Evolutionary conservation across 2,113 vertebrate species (phyloP).

Genomic region (Oophaga pumilio): DNA sequence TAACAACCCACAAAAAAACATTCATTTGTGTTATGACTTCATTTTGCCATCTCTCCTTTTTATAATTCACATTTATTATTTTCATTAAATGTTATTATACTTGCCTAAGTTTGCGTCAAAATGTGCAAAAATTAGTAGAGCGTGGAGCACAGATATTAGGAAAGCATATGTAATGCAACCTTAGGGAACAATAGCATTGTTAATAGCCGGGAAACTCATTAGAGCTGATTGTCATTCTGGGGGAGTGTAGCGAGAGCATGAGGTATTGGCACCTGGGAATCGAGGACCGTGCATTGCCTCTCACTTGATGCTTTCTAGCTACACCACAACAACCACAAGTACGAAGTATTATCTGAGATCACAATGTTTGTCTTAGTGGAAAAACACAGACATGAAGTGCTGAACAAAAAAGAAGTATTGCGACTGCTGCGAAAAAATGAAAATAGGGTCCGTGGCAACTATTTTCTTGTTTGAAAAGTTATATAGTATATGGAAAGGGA

Average conservation of each 20-base stretch:
- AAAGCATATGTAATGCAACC: slow-evolving; percentile 20
- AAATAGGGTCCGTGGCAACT: neutral
- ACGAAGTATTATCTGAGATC: neutral
- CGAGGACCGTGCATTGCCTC: slow-evolving; percentile 3
- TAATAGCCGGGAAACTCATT: slow-evolving; percentile 39
- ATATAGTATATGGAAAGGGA: no score
- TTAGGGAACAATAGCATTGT: slow-evolving; percentile 22
- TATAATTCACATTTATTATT: neutral
- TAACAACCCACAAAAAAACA: neutral
- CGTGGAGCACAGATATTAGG: slow-evolving; percentile 35
- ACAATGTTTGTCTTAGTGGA: no score
- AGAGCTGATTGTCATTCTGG: slow-evolving; percentile 31
- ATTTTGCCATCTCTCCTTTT: neutral
- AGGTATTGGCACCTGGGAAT: slow-evolving; percentile 32
- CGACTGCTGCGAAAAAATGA: neutral
- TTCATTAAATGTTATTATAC: slow-evolving; percentile 18
- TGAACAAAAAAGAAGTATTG: neutral
- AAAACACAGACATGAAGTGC: neutral
- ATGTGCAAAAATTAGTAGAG: slow-evolving; percentile 35
- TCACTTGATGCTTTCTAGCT: slow-evolving; percentile 4
- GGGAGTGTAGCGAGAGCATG: slow-evolving; percentile 2
- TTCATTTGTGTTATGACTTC: neutral
- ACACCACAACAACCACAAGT: neutral
- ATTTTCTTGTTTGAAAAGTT: neutral
- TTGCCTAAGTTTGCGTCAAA: neutral